Conservation (phyloP, 2,888 invertebrate species). For the Atherix ibis region DNA sequence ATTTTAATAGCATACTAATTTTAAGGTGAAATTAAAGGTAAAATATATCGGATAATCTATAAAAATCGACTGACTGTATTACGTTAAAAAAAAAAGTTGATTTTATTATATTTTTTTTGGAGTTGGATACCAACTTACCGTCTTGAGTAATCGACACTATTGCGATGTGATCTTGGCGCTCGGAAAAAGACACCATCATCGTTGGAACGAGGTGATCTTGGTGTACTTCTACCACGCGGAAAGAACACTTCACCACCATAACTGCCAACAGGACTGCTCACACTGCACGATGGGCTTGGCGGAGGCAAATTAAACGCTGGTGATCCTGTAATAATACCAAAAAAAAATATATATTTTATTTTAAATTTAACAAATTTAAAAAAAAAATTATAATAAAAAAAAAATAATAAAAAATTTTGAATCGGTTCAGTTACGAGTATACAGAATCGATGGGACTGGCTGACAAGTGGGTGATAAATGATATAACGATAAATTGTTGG, state of each 20-base stretch:
- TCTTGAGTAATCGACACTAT: conserved; percentile 27
- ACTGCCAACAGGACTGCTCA: conserved; percentile 24
- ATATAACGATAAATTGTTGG: too few species aligned
- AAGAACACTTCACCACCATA: conserved; percentile 28
- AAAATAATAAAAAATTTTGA: too few species aligned
- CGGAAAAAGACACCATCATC: conserved; percentile 26
- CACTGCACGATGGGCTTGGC: conserved; percentile 29
- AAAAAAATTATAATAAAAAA: conserved; percentile 1
- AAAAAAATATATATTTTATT: too few species aligned
- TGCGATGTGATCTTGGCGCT: conserved; percentile 22
- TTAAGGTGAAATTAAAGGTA: too few species aligned
- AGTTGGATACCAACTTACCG: conserved; percentile 29
- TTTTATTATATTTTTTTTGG: not conserved
- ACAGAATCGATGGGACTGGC: too few species aligned
- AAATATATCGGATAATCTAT: too few species aligned
- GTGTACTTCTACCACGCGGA: conserved; percentile 23
- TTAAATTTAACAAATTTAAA: conserved; percentile 2
- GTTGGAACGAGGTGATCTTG: conserved; percentile 25
- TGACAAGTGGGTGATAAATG: too few species aligned
- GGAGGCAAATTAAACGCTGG: too few species aligned
- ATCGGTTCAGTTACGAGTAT: too few species aligned
- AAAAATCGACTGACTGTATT: too few species aligned
- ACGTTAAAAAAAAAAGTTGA: not conserved
- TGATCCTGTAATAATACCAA: conserved; percentile 20
- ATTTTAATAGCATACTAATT: too few species aligned